Base-by-base conservation (phyloP, 64 coral and sea anemone genomes). In the Acropora tenuis region DNA sequence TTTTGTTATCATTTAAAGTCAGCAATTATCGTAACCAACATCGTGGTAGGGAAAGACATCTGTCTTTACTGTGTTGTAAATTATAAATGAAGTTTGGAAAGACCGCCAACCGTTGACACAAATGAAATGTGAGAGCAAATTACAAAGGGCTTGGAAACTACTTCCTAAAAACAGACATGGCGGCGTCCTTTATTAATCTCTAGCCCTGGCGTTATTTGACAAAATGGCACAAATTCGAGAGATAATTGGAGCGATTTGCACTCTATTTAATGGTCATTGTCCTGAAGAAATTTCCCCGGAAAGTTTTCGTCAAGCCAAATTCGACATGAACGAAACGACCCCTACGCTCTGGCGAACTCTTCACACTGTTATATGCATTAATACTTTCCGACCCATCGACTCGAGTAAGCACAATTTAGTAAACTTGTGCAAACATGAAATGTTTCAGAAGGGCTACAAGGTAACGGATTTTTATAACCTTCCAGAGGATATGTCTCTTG, bases 291-390 rank as follows among this genome's bases (percentile, higher is more conserved):
- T 96, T 2, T 88, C 84, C 41, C 88, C 97, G 1, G 97, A 99
- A 71, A 88, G 85, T 88, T 99, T 99, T 72, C 91, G 97, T 1
- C 89, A 89, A 61, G 97, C 97, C 18, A 99, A 99, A 76, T 99
- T 96, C 84, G 86, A 96, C 77, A 99, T 92, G 67, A 72, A 74
- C 4, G 91, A 99, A 85, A 89, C 94, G 57, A 99, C 97, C 43
- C 78, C 84, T 71, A 41, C 88, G 30, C 88, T 99, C 80, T 99
- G 97, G 97, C 49, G 73, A 19, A 87, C 82, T 18, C 74, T 99
- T 2, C 65, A 66, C 1, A 74, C 75, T 19, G 53, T 90, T 2
- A n/a, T 90, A 66, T 60, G 43, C 30, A 40, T 40, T 43, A 48
- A 89, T 41, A 2, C 13, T 3, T 82, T 20, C 10, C 4, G 13